These are phyloP conservation scores for Melieria picta DNA, from an alignment of 2,888 invertebrate genomes.

Conservation along the genomic window DNA sequence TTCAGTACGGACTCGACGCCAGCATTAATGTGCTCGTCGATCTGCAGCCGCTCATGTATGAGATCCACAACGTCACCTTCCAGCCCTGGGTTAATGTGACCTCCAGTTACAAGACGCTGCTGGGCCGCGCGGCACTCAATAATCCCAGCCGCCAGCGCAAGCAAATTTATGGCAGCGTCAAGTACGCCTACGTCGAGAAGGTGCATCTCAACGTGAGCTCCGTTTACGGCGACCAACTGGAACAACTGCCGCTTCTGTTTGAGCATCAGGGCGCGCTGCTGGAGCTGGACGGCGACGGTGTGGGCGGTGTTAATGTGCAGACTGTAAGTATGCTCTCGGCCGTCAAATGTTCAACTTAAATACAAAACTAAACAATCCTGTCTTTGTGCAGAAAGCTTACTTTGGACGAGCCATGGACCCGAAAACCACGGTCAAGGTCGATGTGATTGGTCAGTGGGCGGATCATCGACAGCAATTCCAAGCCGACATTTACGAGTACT, in stretches of 20 bases:
- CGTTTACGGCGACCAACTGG: slow-evolving; percentile 45
- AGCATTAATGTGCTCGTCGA: slow-evolving; percentile 60
- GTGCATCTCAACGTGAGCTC: slow-evolving; percentile 51
- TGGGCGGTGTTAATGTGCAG: slow-evolving; percentile 54
- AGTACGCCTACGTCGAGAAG: slow-evolving; percentile 58
- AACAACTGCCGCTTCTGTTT: slow-evolving; percentile 53
- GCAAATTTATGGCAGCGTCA: slow-evolving; percentile 57
- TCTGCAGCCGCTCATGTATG: slow-evolving; percentile 57
- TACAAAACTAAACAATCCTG: neutral
- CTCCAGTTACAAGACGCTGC: slow-evolving; percentile 56
- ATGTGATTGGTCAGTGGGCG: slow-evolving; percentile 60
- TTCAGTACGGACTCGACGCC: slow-evolving; percentile 55
- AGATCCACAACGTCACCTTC: slow-evolving; percentile 57
- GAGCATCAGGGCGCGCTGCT: slow-evolving; percentile 56
- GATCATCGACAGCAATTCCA: slow-evolving; percentile 55
- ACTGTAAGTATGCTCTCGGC: slow-evolving; percentile 42
- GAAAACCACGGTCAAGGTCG: slow-evolving; percentile 53
- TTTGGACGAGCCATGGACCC: slow-evolving; percentile 59
- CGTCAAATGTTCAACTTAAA: neutral
- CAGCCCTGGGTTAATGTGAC: slow-evolving; percentile 58
- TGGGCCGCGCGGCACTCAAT: slow-evolving; percentile 52
- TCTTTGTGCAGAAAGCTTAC: slow-evolving; percentile 50
- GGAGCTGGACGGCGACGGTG: slow-evolving; percentile 52
- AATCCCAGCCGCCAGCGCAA: slow-evolving; percentile 55
- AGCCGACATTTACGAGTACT: slow-evolving; percentile 59